Evolutionary conservation across 1,140 invertebrate genomes (phyloP), one percentile per base, ranked within the genome.

Genomic region (Penaeus indicus): DNA sequence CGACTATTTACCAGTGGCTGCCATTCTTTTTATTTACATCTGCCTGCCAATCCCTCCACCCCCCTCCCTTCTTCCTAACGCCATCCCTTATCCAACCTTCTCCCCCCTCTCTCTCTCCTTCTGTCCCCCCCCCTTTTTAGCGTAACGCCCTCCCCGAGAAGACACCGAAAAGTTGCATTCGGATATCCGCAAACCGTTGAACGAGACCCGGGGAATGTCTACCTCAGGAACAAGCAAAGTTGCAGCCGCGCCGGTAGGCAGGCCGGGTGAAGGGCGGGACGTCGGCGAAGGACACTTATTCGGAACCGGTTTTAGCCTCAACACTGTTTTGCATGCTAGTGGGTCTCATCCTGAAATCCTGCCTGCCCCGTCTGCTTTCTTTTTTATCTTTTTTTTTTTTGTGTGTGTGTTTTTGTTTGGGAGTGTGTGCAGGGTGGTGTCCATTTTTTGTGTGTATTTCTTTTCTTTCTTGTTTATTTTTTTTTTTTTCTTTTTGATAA

Each of bases 261-360:
- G 54, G 67, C 13, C 27, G 42, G 27, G 42, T 32, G 42, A 18
- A 22, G 42, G 27, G 25, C 72, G 42, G 27, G 21, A 32, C 1
- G 27, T 16, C 67, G 32, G n/a, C 77, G 19, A 32, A 21, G 32
- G 32, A 42, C 77, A 79, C 38, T 54, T 60, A 79, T 79, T 38
- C 77, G 54, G 60, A 80, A 80, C 78, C 25, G 78, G 78, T 80
- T 80, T 80, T 60, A 60, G 78, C n/a, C 54, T 80, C 78, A 16
- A 3, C 21, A 16, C 78, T 80, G 78, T n/a, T 80, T 80, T 80
- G 78, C 78, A 80, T 80, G 78, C 25, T 80, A 60, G 78, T 80
- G 38, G 78, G 25, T 18, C 78, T 60, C 47, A 60, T n/a, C 54
- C 19, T n/a, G 18, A 25, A 42, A 25, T 10, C 78, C 38, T 1